phyloP scores from a whole-genome alignment of 2,888 invertebrate species.

The Pristionchus arcanus region DNA sequence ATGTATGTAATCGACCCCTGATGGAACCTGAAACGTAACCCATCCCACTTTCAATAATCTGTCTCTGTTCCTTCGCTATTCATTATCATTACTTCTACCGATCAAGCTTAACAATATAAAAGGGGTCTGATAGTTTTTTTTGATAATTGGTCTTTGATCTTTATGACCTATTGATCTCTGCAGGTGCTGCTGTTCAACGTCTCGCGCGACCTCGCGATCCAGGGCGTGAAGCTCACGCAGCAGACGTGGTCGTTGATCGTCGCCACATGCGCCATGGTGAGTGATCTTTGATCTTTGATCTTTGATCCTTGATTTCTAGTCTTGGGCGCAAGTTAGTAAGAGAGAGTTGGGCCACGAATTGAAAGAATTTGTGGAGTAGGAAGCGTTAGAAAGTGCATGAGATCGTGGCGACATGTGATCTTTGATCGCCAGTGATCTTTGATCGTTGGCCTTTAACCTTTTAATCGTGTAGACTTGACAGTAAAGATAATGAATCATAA shows the following conservation, averaged over 20 bases:
- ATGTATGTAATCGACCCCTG: no score
- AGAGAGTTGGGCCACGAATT: no score
- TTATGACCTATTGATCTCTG: conserved; percentile 20
- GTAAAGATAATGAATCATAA: no score
- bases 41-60: no score
- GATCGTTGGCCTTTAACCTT: background rate
- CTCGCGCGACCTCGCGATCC: conserved; percentile 70
- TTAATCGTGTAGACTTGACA: background rate
- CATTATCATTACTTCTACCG: no score
- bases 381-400: background rate
- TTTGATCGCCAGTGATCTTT: no score
- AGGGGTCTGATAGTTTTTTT: background rate
- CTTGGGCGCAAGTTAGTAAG: no score
- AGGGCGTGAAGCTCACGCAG: conserved; percentile 71
- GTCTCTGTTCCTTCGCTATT: no score
- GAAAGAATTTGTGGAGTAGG: no score
- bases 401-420: no score
- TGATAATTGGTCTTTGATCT: background rate
- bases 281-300: background rate
- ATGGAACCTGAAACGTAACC: no score
- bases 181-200: conserved; percentile 74
- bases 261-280: conserved; percentile 42
- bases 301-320: background rate
- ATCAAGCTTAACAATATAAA: no score
- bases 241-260: conserved; percentile 64